These are phyloP conservation scores for Frankliniella intonsa DNA, from an alignment of 2,888 invertebrate species.

Conservation along the genomic window DNA sequence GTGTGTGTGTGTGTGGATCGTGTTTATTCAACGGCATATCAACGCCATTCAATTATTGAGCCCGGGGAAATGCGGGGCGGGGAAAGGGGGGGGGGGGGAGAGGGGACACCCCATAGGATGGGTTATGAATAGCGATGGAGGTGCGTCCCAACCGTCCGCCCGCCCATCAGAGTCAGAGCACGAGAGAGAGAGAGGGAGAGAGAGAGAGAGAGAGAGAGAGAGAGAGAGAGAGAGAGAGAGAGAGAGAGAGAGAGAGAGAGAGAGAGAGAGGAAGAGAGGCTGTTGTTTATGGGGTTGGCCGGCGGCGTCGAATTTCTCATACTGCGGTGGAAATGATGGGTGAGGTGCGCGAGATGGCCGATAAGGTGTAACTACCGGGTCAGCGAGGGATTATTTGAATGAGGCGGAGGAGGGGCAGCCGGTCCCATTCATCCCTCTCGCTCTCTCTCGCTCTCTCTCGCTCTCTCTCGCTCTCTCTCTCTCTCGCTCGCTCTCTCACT, in stretches of 20 bases:
- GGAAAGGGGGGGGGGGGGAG: constrained; percentile 32
- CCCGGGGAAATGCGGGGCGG: constrained; percentile 30
- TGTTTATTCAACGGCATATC: constrained; percentile 16
- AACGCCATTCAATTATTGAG: constrained; percentile 28
- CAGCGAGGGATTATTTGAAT: too few relatives aligned
- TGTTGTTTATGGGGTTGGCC: constrained; percentile 33
- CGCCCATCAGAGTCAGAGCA: constrained; percentile 30
- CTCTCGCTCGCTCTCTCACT: constrained; percentile 31
- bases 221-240: constrained; percentile 29
- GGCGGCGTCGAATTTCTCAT: constrained; percentile 38
- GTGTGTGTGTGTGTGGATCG: background rate
- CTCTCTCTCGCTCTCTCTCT: constrained; percentile 27
- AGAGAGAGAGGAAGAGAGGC: too few relatives aligned
- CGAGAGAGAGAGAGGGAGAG: constrained; percentile 30
- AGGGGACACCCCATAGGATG: constrained; percentile 43
- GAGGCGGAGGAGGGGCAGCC: constrained; percentile 32
- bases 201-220: constrained; percentile 28
- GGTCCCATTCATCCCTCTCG: constrained; percentile 30
- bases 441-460: constrained; percentile 31
- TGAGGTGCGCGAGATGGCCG: constrained; percentile 27
- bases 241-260: too few relatives aligned
- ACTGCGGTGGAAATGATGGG: constrained; percentile 33
- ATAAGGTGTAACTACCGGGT: too few relatives aligned
- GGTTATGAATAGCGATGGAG: constrained; percentile 33
- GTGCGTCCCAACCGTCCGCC: constrained; percentile 32